Percentiles rank a stretch among this genome's conserved stretches.
Evolutionary conservation across 23 tunicate genomes (phyloP).

Genomic region (Ascidia mentula): DNA sequence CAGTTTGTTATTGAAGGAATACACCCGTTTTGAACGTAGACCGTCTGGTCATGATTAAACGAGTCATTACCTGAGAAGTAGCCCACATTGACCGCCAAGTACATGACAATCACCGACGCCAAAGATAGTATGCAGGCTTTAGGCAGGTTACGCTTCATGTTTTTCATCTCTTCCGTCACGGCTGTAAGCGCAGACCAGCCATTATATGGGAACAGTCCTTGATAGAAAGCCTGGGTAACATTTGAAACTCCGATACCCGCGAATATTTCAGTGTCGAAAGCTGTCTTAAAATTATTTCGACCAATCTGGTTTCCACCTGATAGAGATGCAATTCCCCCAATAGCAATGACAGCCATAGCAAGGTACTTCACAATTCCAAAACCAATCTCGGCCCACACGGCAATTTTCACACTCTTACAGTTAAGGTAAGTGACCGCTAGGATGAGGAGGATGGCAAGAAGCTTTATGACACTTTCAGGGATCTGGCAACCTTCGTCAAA

Average conservation of each 20-base stretch:
- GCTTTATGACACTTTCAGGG: conserved; percentile 36
- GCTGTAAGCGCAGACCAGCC: conserved; percentile 33
- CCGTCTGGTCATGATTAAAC: neutral
- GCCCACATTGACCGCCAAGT: conserved; percentile 57
- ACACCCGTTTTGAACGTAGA: neutral
- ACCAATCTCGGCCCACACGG: conserved; percentile 35
- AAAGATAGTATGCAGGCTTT: conserved; percentile 22
- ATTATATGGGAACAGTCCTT: conserved; percentile 54
- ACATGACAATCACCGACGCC: conserved; percentile 22
- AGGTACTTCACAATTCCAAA: conserved; percentile 50
- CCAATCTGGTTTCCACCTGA: conserved; percentile 43
- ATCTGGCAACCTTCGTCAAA: conserved; percentile 39
- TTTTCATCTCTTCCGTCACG: conserved; percentile 51
- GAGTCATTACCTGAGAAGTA: conserved; percentile 56
- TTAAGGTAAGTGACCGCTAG: conserved; percentile 25
- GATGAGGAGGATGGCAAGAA: neutral
- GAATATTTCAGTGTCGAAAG: conserved; percentile 16
- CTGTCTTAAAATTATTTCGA: conserved; percentile 31
- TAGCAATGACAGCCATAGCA: conserved; percentile 30
- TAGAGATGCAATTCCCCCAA: conserved; percentile 36
- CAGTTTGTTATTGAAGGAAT: no score
- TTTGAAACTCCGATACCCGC: neutral
- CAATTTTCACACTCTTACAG: conserved; percentile 41
- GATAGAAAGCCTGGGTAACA: conserved; percentile 16
- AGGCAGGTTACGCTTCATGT: conserved; percentile 45